These are phyloP conservation scores for Cybosia mesomella DNA, from an alignment of 2,888 invertebrate species.

Conservation along the genomic window DNA sequence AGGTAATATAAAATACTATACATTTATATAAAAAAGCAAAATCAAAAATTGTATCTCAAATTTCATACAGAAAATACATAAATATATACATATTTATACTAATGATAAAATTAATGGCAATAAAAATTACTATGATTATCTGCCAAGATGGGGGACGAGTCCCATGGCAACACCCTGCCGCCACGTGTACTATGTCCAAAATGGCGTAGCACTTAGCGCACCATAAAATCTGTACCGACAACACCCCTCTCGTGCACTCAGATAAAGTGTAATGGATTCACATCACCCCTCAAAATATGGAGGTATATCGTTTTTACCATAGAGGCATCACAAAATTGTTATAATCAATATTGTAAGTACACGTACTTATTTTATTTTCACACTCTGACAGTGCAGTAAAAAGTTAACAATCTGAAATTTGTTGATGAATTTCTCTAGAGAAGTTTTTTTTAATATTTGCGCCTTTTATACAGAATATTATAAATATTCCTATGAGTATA, in stretches of 20 bases:
- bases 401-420: background rate
- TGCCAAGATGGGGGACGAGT: slow-evolving; percentile 34
- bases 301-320: slow-evolving; percentile 50
- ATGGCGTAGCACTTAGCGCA: slow-evolving; percentile 67
- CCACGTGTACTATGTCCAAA: slow-evolving; percentile 61
- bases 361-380: background rate
- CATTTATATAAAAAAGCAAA: too few relatives aligned
- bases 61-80: slow-evolving; percentile 9
- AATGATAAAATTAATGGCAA: slow-evolving; percentile 20
- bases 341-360: slow-evolving; percentile 45
- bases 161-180: slow-evolving; percentile 56
- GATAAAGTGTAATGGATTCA: slow-evolving; percentile 63
- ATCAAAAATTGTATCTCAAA: background rate
- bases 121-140: slow-evolving; percentile 37
- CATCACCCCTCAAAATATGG: slow-evolving; percentile 59
- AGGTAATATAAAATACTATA: too few relatives aligned
- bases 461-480: background rate
- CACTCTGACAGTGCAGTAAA: background rate
- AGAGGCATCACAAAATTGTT: slow-evolving; percentile 38
- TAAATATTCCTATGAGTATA: background rate
- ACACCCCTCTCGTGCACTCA: slow-evolving; percentile 48
- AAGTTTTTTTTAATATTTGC: background rate
- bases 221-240: slow-evolving; percentile 65
- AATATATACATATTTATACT: slow-evolving; percentile 28
- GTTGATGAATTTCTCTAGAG: background rate